Evolutionary conservation across 2,797 vertebrate genomes (phyloP).

Genomic region (Hoplostethus mediterraneus): DNA sequence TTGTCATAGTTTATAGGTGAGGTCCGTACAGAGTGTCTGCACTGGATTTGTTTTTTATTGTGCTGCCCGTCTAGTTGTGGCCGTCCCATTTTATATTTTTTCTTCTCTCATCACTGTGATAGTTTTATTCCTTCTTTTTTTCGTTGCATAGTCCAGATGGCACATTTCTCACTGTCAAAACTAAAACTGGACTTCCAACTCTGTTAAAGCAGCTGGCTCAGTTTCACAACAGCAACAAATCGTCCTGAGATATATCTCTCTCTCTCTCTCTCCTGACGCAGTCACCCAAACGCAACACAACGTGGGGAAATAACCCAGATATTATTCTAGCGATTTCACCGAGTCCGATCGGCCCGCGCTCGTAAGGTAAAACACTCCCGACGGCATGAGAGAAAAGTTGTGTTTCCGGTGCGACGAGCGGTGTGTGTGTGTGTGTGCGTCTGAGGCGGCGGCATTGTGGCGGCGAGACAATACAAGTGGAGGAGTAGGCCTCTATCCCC

Average conservation of each 20-base stretch:
- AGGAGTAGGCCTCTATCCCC: constrained; percentile 72
- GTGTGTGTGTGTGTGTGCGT: constrained; percentile 74
- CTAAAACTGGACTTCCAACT: constrained; percentile 53
- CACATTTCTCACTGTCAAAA: constrained; percentile 55
- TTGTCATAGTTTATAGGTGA: constrained; percentile 61
- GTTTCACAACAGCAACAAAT: constrained; percentile 79
- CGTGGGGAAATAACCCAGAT: constrained; percentile 72
- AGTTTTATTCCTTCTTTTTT: constrained; percentile 22
- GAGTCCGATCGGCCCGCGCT: constrained; percentile 56
- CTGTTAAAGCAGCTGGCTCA: constrained; percentile 69
- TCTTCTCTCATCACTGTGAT: constrained; percentile 14
- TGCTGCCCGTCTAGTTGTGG: constrained; percentile 27
- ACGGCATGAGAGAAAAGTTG: constrained; percentile 42
- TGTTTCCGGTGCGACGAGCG: constrained; percentile 53
- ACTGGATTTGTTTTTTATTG: constrained; percentile 32
- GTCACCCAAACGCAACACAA: constrained; percentile 61
- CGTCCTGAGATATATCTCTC: constrained; percentile 63
- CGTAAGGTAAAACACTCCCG: constrained; percentile 47
- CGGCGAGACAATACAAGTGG: constrained; percentile 71
- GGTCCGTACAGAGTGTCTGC: constrained; percentile 49
- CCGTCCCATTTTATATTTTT: constrained; percentile 7
- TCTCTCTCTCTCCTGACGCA: constrained; percentile 59
- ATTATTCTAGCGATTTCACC: constrained; percentile 45
- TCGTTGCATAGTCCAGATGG: constrained; percentile 50
- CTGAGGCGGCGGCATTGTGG: constrained; percentile 67